phyloP scores from a whole-genome alignment of 2,888 invertebrate genomes.

The Prostheceraeus crozeri region DNA sequence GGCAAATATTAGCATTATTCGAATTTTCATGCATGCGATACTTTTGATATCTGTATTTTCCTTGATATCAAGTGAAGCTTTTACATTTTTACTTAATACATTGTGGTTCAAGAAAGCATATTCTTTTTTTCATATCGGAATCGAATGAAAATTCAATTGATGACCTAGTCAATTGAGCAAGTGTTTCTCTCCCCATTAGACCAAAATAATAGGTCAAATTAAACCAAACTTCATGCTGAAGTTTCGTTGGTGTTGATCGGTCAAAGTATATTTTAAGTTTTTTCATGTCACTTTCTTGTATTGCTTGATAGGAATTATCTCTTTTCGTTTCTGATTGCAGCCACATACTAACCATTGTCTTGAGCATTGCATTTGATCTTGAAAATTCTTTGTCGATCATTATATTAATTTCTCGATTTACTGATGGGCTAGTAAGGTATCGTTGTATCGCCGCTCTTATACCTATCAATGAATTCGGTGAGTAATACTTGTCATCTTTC shows the following conservation, averaged over 20 bases:
- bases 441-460: constrained; percentile 5
- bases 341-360: constrained; percentile 5
- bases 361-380: constrained; percentile 6
- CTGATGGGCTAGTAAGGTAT: neutral
- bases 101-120: constrained; percentile 10
- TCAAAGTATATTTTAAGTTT: constrained; percentile 15
- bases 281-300: constrained; percentile 25
- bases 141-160: constrained; percentile 1
- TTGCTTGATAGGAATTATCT: constrained; percentile 30
- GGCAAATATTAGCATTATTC: too few species aligned
- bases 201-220: neutral
- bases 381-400: constrained; percentile 3
- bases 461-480: constrained; percentile 13
- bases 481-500: neutral
- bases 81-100: constrained; percentile 9
- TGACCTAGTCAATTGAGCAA: neutral
- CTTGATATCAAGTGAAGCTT: constrained; percentile 12
- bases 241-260: constrained; percentile 17
- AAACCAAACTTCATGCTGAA: constrained; percentile 25
- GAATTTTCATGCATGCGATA: too few species aligned
- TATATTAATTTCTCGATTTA: constrained; percentile 1
- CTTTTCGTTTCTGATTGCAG: constrained; percentile 3
- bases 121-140: constrained; percentile 9
- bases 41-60: neutral
- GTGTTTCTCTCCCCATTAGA: neutral